Base-by-base conservation (phyloP, 2,113 vertebrate species). In the Hippoglossus stenolepis region DNA sequence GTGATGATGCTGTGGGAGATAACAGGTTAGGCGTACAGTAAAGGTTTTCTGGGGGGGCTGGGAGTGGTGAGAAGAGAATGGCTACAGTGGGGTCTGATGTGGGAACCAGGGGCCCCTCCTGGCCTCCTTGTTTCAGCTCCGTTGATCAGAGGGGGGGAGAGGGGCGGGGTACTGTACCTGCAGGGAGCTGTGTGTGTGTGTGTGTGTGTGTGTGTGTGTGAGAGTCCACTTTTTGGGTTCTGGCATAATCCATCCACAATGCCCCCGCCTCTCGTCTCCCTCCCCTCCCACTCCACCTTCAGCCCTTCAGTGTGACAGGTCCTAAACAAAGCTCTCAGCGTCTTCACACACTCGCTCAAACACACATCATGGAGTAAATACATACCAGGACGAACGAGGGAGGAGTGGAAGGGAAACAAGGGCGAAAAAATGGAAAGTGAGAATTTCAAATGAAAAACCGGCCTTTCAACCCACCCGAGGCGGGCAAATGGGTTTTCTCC, bases 71-170 rank as follows among this genome's bases (percentile, higher is more conserved):
- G 92, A 91, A 87, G 85, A 94, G 92, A 92, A 90, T 91, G 90
- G 94, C 93, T 78, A 70, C 69, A 91, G 94, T 91, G 93, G 91
- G 90, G 67, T 84, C 70, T 59, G 56, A 79, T 90, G 87, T 90
- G 89, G 94, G 93, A 93, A 94, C 93, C 94, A 88, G 94, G 93
- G 93, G 91, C 93, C 93, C 93, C 90, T 92, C 92, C 93, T 92
- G 87, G 90, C 92, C 94, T 94, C 94, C 95, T 93, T 92, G 94
- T 96, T 96, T 96, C 93, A 94, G 95, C 93, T 96, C 94, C 78
- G 91, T 93, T 94, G 95, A 96, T 96, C 95, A 96, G 95, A 96
- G 84, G 75, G 86, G 61, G 79, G 69, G 59, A 2, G 35, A 68
- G 69, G 61, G 92, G 90, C 85, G 5, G 92, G 61, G 89, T 92